These are phyloP conservation scores for Craniophora ligustri DNA, from an alignment of 2,888 invertebrate genomes.

Conservation along the genomic window DNA sequence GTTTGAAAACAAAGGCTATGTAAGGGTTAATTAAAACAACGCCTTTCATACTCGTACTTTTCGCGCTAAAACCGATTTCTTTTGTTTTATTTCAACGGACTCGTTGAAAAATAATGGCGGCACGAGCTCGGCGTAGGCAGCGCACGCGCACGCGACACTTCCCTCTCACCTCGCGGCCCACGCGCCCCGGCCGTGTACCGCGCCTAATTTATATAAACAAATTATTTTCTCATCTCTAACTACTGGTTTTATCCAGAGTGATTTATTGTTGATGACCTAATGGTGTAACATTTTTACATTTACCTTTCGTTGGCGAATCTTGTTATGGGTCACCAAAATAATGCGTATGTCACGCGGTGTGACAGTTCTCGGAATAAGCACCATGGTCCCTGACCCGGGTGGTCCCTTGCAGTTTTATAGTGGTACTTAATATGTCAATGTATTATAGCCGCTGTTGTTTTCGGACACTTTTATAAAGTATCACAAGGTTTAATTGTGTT, in stretches of 20 bases:
- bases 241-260: conserved; percentile 76
- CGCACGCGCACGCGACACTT: conserved; percentile 76
- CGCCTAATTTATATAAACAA: conserved; percentile 79
- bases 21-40: conserved; percentile 49
- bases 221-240: conserved; percentile 81
- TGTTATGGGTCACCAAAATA: conserved; percentile 60
- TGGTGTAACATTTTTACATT: conserved; percentile 54
- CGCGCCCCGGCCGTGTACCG: conserved; percentile 60
- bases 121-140: conserved; percentile 78
- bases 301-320: conserved; percentile 44
- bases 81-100: conserved; percentile 71
- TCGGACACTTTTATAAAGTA: conserved; percentile 63
- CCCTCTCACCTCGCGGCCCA: conserved; percentile 75
- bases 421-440: conserved; percentile 69
- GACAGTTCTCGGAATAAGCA: conserved; percentile 66
- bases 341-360: conserved; percentile 59
- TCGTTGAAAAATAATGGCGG: conserved; percentile 73
- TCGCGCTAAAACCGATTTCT: conserved; percentile 55
- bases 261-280: conserved; percentile 62
- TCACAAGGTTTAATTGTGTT: conserved; percentile 56
- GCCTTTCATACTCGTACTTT: conserved; percentile 29
- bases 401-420: conserved; percentile 69
- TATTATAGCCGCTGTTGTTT: conserved; percentile 66
- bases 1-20: conserved; percentile 26
- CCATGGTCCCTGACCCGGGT: conserved; percentile 63